Evolutionary conservation across 2,888 invertebrate genomes (phyloP), one percentile per base, ranked within the genome.

Genomic region (Macaria liturata): DNA sequence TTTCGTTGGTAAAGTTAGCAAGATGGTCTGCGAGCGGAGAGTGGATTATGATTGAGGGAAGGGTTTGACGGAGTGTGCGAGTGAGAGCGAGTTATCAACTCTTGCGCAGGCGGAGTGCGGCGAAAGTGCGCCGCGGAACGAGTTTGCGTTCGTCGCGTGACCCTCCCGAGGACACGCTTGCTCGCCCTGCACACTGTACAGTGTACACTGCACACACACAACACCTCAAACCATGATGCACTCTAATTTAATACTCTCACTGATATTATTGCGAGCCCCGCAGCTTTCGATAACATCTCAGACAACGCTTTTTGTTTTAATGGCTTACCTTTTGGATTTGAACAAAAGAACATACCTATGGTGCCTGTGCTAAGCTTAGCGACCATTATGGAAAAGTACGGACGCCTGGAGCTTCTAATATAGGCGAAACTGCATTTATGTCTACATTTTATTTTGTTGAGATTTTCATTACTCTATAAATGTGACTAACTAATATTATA

Each of bases 71-170:
- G 58, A 62, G 67, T 69, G 83, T 78, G 82, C 70, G 78, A 86
- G 86, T 76, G 83, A 82, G 86, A 64, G 67, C 76, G 83, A 73
- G 76, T 80, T 70, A 80, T 66, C 74, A 66, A 67, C 79, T 80
- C 84, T 70, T 74, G 83, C 84, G 83, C 86, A 84, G 74, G 70
- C 84, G 76, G 78, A 76, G 78, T 81, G 78, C 82, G 87, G 89
- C 88, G 90, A 89, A 91, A 91, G 90, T 90, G 83, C 84, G 84
- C 81, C 69, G 80, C 76, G 74, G 77, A 90, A 90, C 90, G 76
- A 78, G 90, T 91, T 90, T 88, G 84, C 80, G 75, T 76, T 79
- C 80, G 78, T 80, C 84, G 86, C 89, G 90, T 90, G 90, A 90
- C 90, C 89, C 76, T 88, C 82, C 81, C 84, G 89, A 88, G 90